Percentiles rank a stretch among this genome's conserved stretches.
phyloP scores from a whole-genome alignment of 1,140 invertebrate genomes.

The Trichonephila clavipes region DNA sequence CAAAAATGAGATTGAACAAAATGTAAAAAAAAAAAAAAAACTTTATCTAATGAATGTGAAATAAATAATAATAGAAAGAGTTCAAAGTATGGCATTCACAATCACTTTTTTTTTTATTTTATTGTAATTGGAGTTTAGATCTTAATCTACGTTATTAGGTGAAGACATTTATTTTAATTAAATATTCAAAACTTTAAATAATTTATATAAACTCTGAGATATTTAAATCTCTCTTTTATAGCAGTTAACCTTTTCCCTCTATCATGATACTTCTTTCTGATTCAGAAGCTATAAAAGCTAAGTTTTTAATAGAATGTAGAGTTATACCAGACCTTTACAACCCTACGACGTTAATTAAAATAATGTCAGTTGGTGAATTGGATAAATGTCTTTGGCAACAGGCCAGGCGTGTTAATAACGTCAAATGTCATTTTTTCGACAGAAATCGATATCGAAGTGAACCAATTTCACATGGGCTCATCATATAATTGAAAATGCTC shows the following conservation, averaged over 20 bases:
- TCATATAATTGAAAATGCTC: not conserved
- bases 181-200: not conserved
- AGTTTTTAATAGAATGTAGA: conserved; percentile 14
- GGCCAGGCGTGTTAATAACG: conserved; percentile 46
- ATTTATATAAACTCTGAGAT: not conserved
- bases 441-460: conserved; percentile 8
- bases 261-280: not conserved
- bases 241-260: not conserved
- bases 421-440: conserved; percentile 34
- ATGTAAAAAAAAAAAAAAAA: no score
- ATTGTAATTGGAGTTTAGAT: no score
- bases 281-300: not conserved
- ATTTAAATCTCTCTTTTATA: not conserved
- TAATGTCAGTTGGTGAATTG: conserved; percentile 41
- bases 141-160: no score
- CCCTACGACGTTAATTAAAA: conserved; percentile 29
- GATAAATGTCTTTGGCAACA: conserved; percentile 41
- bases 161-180: not conserved
- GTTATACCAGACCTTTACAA: not conserved
- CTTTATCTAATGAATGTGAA: no score
- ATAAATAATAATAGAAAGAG: no score
- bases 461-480: not conserved
- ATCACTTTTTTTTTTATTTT: no score
- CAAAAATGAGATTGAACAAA: no score
- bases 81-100: no score